Percentiles rank a stretch among this genome's conserved stretches.
Evolutionary conservation across 2,113 vertebrate species (phyloP).

Genomic region (Rhynchomys soricoides): DNA sequence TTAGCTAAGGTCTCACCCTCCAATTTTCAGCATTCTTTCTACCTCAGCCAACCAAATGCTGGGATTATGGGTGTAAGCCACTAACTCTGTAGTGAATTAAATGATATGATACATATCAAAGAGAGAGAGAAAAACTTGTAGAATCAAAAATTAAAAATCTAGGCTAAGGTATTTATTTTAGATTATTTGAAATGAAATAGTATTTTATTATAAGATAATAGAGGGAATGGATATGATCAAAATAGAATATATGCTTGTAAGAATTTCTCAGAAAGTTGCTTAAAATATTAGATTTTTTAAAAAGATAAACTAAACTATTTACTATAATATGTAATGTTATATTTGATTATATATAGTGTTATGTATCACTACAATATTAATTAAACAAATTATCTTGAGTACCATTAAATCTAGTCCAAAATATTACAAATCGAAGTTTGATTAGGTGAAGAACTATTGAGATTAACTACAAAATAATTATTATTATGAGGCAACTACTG

Average conservation of each 20-base stretch:
- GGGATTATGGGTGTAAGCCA: background rate
- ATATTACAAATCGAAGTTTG: slow-evolving; percentile 13
- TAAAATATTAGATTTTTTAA: background rate
- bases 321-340: background rate
- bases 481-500: background rate
- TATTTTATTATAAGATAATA: slow-evolving; percentile 38
- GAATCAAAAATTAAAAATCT: slow-evolving; percentile 31
- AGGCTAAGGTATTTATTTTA: slow-evolving; percentile 49
- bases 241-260: background rate
- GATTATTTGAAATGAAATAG: slow-evolving; percentile 52
- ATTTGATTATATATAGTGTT: background rate
- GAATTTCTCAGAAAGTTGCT: background rate
- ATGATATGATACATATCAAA: slow-evolving; percentile 13
- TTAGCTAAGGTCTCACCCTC: background rate
- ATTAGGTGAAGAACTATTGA: slow-evolving; percentile 39
- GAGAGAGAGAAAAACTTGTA: background rate
- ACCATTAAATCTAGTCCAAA: slow-evolving; percentile 54
- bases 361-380: background rate
- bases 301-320: slow-evolving; percentile 22
- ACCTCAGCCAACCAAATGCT: background rate
- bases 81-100: background rate
- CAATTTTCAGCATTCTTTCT: background rate
- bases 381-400: background rate
- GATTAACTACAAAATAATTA: background rate
- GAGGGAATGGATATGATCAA: background rate